Evolutionary conservation across 2,797 vertebrate species (phyloP), one percentile per base, ranked within the genome.

Genomic region (Arctocebus calabarensis): DNA sequence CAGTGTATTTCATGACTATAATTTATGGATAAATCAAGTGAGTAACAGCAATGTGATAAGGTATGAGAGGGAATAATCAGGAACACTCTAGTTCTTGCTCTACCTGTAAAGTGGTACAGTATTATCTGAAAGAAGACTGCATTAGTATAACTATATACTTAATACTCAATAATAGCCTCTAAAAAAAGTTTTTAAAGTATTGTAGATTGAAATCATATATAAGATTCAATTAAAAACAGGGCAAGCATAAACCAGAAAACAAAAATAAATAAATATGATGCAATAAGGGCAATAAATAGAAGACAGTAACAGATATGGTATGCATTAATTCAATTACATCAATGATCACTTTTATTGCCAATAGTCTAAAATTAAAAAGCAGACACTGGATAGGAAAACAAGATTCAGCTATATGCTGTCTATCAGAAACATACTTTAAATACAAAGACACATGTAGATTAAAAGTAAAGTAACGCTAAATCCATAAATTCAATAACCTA

Each of bases 281-380:
- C 12, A 86, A 84, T 27, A 66, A 66, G 27, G 37, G 32, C 34
- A 92, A 81, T 32, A n/a, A 79, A 78, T 29, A 75, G 45, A 71
- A 74, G 89, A 94, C 3, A 82, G 29, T 82, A 83, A 89, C 22
- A 77, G 70, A 85, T 59, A 71, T 20, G 9, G 23, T 66, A 74
- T 52, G 29, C 83, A 86, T 40, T 84, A 70, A 87, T 68, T 43
- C 37, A 95, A 48, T 29, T 64, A 84, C n/a, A 78, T 61, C 29
- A 89, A 66, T 84, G 40, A 22, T n/a, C 48, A 59, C 45, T 73
- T 73, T 91, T 93, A 93, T 73, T 9, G 13, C 73, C 23, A 87
- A 32, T 79, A 27, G 55, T 48, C 64, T 87, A 87, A 84, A 87
- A 79, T 82, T 62, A 88, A 94, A 96, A 87, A 84, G 37, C n/a